Percentiles rank a stretch among this genome's conserved stretches.
phyloP scores from a whole-genome alignment of 2,797 vertebrate genomes.

The Argyrosomus regius region DNA sequence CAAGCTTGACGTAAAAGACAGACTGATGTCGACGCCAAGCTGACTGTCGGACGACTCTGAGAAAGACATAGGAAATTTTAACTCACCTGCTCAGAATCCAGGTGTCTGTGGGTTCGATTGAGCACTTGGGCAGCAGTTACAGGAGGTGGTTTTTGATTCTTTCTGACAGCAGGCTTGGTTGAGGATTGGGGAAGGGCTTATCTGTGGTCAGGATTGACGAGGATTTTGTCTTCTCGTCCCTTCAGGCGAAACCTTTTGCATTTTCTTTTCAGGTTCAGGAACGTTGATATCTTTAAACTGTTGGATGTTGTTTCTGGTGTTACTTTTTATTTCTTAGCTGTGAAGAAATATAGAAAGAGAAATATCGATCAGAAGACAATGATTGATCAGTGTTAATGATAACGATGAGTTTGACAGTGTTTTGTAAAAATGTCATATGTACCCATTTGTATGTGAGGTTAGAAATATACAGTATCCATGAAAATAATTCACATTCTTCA shows the following conservation, averaged over 20 bases:
- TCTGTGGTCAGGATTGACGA: too few relatives aligned
- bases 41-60: not conserved
- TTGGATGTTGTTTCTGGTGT: conserved; percentile 43
- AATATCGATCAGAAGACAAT: conserved; percentile 36
- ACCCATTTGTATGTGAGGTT: conserved; percentile 30
- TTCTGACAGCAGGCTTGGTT: not conserved
- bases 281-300: conserved; percentile 12
- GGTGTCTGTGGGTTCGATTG: not conserved
- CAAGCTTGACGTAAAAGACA: too few relatives aligned
- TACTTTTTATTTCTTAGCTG: conserved; percentile 49
- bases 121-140: not conserved
- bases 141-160: not conserved
- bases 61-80: too few relatives aligned
- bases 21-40: too few relatives aligned
- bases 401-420: conserved; percentile 20
- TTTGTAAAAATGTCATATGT: conserved; percentile 35
- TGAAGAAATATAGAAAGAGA: conserved; percentile 56
- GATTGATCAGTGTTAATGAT: conserved; percentile 20
- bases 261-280: conserved; percentile 25
- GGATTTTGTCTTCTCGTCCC: not conserved
- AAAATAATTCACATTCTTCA: not conserved
- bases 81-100: not conserved
- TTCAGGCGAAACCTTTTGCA: not conserved
- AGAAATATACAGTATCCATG: not conserved
- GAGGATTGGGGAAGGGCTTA: not conserved